Percentiles rank a stretch among this genome's conserved stretches.
Evolutionary conservation across 2,113 vertebrate species (phyloP).

Genomic region (Brienomyrus brachyistius): DNA sequence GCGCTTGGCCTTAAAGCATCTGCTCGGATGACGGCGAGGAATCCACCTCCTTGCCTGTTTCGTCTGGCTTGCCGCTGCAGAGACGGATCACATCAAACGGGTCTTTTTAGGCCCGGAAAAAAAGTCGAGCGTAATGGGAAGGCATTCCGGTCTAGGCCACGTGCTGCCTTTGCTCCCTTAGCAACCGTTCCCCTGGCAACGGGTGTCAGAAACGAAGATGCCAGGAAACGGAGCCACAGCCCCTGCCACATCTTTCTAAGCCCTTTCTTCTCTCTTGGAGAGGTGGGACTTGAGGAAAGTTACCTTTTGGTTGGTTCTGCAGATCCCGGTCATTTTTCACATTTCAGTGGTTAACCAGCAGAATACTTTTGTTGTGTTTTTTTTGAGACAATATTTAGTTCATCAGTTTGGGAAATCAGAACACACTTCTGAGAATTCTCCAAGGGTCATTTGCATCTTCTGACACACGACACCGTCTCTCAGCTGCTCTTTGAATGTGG

Average conservation of each 20-base stretch:
- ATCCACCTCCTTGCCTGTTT: not conserved
- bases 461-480: not conserved
- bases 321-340: not conserved
- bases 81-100: not conserved
- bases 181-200: conserved; percentile 62
- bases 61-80: not conserved
- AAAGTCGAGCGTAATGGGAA: conserved; percentile 34
- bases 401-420: not conserved
- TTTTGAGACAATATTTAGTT: not conserved
- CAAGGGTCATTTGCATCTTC: not conserved
- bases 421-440: not conserved
- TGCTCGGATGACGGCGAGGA: not conserved
- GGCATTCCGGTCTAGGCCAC: conserved; percentile 34
- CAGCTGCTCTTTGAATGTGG: not conserved
- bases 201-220: conserved; percentile 47
- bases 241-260: conserved; percentile 43
- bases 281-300: not conserved
- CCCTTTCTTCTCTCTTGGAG: conserved; percentile 20
- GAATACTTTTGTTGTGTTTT: not conserved
- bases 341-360: not conserved
- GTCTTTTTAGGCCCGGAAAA: not conserved
- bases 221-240: conserved; percentile 40
- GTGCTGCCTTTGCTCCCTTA: conserved; percentile 47
- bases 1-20: not conserved
- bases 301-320: not conserved